Evolutionary conservation across 2,797 vertebrate species (phyloP).

Genomic region (Cynopterus sphinx): DNA sequence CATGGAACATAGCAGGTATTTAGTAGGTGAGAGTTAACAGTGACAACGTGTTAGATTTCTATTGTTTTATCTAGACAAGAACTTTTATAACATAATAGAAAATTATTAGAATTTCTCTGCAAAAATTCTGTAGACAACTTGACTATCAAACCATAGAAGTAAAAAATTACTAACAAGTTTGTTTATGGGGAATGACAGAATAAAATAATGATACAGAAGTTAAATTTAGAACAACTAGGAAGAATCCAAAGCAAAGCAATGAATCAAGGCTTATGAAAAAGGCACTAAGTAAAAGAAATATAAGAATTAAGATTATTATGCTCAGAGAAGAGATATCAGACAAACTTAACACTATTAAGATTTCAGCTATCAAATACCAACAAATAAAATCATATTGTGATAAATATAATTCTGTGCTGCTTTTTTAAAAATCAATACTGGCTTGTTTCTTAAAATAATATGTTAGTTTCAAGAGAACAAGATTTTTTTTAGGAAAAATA

Average conservation of each 20-base stretch:
- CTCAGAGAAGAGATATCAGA: not conserved
- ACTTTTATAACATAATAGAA: not conserved
- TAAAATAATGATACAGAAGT: not conserved
- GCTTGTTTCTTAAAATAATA: not conserved
- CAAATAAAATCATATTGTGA: not conserved
- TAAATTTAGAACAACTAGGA: constrained; percentile 5
- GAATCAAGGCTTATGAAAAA: not conserved
- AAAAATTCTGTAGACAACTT: not conserved
- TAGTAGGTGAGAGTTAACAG: not conserved
- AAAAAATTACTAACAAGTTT: not conserved
- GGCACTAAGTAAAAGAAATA: not conserved
- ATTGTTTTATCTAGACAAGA: not conserved
- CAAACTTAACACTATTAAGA: not conserved
- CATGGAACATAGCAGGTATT: not conserved
- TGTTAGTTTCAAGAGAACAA: not conserved
- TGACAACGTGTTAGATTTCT: not conserved
- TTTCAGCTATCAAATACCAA: not conserved
- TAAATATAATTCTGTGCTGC: not conserved
- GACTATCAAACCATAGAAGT: not conserved
- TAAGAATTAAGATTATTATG: not conserved
- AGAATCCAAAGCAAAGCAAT: not conserved
- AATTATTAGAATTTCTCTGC: not conserved
- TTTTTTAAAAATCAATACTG: not conserved
- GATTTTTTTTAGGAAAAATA: constrained; percentile 12
- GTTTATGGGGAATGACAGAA: not conserved